Evolutionary conservation across 2,888 invertebrate species (phyloP).

Genomic region (Apotomis turbidana): DNA sequence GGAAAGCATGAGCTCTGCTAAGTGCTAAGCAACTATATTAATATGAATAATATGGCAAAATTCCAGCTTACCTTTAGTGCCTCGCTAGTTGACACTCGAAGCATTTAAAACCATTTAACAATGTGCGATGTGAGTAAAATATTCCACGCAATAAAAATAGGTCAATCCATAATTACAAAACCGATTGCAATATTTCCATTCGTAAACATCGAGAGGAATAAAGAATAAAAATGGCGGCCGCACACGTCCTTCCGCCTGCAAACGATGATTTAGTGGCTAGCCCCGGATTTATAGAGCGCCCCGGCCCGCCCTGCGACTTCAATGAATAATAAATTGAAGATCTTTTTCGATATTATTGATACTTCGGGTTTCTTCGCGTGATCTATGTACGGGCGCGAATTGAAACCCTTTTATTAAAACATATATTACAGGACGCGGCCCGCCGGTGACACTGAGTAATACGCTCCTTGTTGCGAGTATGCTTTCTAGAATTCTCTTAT

Average conservation of each 20-base stretch:
- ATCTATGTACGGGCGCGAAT: constrained; percentile 78
- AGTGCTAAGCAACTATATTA: too few relatives aligned
- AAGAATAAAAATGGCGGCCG: constrained; percentile 65
- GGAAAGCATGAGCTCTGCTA: too few relatives aligned
- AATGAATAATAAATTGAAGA: constrained; percentile 81
- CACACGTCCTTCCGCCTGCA: constrained; percentile 64
- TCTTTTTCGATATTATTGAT: constrained; percentile 80
- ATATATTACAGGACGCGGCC: constrained; percentile 80
- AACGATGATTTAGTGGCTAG: constrained; percentile 79
- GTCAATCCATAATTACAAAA: constrained; percentile 31
- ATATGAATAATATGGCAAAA: too few relatives aligned
- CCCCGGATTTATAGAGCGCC: constrained; percentile 73
- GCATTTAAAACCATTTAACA: too few relatives aligned
- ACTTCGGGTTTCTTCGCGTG: constrained; percentile 73
- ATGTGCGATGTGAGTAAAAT: too few relatives aligned
- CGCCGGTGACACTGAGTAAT: constrained; percentile 80
- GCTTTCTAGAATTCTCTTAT: constrained; percentile 70
- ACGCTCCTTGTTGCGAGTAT: constrained; percentile 77
- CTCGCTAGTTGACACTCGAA: too few relatives aligned
- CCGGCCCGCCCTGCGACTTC: constrained; percentile 71
- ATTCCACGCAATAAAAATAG: constrained; percentile 7
- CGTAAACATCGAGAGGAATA: constrained; percentile 61
- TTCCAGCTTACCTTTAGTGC: too few relatives aligned
- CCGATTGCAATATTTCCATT: constrained; percentile 58
- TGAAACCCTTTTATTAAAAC: constrained; percentile 83